Percentiles rank a stretch among this genome's conserved stretches.
Evolutionary conservation across 64 coral and sea anemone genomes (phyloP).

Genomic region (Montipora capricornis): DNA sequence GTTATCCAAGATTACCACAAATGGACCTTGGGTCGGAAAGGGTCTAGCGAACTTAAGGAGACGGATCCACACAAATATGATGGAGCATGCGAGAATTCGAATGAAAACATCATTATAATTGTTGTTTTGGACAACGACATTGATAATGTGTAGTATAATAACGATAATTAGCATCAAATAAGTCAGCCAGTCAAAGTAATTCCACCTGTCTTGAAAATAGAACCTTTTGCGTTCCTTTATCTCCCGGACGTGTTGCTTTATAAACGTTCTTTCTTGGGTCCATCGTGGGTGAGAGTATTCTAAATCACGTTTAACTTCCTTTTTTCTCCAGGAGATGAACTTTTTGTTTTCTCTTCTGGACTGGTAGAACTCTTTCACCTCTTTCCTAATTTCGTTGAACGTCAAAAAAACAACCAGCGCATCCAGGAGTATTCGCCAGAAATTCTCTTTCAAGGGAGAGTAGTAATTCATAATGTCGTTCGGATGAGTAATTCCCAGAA

Average conservation of each 20-base stretch:
- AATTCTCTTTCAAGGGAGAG: conserved; percentile 47
- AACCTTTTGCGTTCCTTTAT: conserved; percentile 37
- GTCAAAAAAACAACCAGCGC: conserved; percentile 72
- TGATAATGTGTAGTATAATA: conserved; percentile 61
- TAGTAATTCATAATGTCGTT: background rate
- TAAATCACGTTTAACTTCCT: conserved; percentile 66
- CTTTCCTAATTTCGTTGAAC: conserved; percentile 82
- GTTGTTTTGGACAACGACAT: conserved; percentile 56
- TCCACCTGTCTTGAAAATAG: conserved; percentile 81
- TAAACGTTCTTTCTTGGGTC: conserved; percentile 71
- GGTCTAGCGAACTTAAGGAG: conserved; percentile 84
- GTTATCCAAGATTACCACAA: conserved; percentile 82
- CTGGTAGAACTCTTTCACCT: conserved; percentile 67
- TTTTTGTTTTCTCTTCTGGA: conserved; percentile 53
- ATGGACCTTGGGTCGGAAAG: conserved; percentile 79
- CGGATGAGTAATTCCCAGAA: conserved; percentile 19
- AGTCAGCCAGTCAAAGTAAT: conserved; percentile 78
- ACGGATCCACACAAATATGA: conserved; percentile 86
- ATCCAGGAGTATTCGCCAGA: conserved; percentile 76
- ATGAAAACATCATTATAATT: conserved; percentile 70
- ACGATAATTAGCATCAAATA: conserved; percentile 71
- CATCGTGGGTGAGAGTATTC: conserved; percentile 79
- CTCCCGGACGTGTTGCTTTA: conserved; percentile 55
- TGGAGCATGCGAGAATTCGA: conserved; percentile 64
- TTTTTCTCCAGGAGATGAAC: conserved; percentile 71